These are phyloP conservation scores for Atlantisia rogersi DNA, from an alignment of 2,113 vertebrate species.

Conservation along the genomic window DNA sequence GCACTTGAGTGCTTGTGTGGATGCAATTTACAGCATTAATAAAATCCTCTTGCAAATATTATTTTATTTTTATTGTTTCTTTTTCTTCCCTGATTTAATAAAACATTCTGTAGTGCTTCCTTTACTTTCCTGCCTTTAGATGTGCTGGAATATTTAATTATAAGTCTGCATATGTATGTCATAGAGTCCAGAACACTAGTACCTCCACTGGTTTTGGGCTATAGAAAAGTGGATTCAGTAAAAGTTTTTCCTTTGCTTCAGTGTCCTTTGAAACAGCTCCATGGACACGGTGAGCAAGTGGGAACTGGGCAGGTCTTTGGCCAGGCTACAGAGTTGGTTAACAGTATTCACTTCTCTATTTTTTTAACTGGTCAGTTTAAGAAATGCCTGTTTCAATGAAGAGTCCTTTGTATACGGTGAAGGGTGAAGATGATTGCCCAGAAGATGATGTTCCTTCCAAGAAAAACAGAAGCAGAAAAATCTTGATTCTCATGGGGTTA, in stretches of 20 bases:
- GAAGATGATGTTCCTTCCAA: not conserved
- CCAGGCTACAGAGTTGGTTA: not conserved
- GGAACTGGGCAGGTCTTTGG: not conserved
- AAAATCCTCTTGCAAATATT: slow-evolving; percentile 31
- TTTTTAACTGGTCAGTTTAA: not conserved
- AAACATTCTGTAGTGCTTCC: not conserved
- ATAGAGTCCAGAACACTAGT: not conserved
- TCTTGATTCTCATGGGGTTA: not conserved
- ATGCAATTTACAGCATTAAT: slow-evolving; percentile 66
- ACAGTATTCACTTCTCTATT: not conserved
- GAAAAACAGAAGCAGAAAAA: not conserved
- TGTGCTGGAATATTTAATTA: not conserved
- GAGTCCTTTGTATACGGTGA: not conserved
- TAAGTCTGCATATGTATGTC: not conserved
- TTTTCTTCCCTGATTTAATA: not conserved
- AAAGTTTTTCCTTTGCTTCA: not conserved
- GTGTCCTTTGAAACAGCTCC: not conserved
- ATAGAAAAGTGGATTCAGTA: not conserved
- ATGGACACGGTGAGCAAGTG: not conserved
- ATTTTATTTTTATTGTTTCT: slow-evolving; percentile 15
- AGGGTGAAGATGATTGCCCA: not conserved
- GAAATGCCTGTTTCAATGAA: not conserved
- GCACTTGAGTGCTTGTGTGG: slow-evolving; percentile 7
- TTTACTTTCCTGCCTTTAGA: not conserved
- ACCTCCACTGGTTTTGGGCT: accelerated